Conservation (phyloP, 1,140 invertebrate species). For the Aleiodes sp. region DNA sequence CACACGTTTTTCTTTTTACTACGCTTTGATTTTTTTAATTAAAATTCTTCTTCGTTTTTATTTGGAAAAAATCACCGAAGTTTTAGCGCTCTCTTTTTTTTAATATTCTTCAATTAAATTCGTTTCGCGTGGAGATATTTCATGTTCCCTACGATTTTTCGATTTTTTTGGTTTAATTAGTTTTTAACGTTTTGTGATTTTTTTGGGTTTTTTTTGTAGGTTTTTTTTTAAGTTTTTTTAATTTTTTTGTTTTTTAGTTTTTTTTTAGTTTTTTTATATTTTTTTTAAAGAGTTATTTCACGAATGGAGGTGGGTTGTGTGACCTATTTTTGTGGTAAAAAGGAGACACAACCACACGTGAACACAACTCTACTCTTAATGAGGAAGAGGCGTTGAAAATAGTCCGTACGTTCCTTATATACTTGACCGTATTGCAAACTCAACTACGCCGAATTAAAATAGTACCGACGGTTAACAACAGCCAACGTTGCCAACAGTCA, state of each 20-base stretch:
- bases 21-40: constrained; percentile 31
- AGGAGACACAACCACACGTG: constrained; percentile 71
- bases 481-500: not conserved
- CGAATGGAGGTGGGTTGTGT: constrained; percentile 83
- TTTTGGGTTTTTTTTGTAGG: constrained; percentile 48
- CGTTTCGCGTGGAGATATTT: constrained; percentile 31
- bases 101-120: no score
- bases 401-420: constrained; percentile 59
- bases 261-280: constrained; percentile 78
- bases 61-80: no score
- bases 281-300: constrained; percentile 80
- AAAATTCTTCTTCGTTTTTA: no score
- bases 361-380: constrained; percentile 70
- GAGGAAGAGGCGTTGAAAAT: constrained; percentile 69
- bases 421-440: constrained; percentile 39
- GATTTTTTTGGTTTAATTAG: constrained; percentile 40
- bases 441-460: constrained; percentile 36
- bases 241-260: constrained; percentile 64
- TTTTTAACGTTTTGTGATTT: constrained; percentile 34
- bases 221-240: constrained; percentile 74
- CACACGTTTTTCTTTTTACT: constrained; percentile 30
- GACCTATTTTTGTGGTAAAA: constrained; percentile 70
- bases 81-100: no score
- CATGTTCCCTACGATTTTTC: constrained; percentile 33
- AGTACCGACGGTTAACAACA: constrained; percentile 36